Conservation (phyloP, 2,888 invertebrate species). For the Empis livida region DNA sequence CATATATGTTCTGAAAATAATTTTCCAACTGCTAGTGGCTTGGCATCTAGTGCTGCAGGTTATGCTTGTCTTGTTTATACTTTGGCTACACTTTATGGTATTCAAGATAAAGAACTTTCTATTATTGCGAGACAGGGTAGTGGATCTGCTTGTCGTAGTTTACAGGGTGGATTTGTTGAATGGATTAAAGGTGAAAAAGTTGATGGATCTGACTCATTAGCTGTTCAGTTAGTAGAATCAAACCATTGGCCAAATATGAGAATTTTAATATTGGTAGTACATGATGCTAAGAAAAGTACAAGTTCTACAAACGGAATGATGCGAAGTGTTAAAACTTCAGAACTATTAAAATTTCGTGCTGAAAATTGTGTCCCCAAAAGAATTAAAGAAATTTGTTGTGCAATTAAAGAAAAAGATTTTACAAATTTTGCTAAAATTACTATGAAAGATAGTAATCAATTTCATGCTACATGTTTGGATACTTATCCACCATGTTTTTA, state of each 20-base stretch:
- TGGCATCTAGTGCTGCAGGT: slow-evolving; percentile 97
- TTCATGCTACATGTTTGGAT: slow-evolving; percentile 88
- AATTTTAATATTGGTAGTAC: slow-evolving; percentile 78
- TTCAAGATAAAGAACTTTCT: slow-evolving; percentile 64
- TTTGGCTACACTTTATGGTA: slow-evolving; percentile 59
- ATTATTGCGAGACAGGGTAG: slow-evolving; percentile 74
- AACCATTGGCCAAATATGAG: slow-evolving; percentile 85
- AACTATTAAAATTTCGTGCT: slow-evolving; percentile 63
- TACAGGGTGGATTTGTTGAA: slow-evolving; percentile 87
- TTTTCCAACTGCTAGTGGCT: slow-evolving; percentile 96
- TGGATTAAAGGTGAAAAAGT: slow-evolving; percentile 64
- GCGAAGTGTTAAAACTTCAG: slow-evolving; percentile 63
- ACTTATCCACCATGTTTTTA: slow-evolving; percentile 90
- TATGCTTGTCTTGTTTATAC: slow-evolving; percentile 86
- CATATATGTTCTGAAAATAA: slow-evolving; percentile 86
- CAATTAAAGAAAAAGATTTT: slow-evolving; percentile 57
- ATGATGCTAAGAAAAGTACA: slow-evolving; percentile 67
- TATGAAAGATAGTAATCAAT: slow-evolving; percentile 95
- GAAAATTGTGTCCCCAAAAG: slow-evolving; percentile 59
- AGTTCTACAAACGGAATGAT: slow-evolving; percentile 88
- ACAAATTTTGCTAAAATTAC: slow-evolving; percentile 78
- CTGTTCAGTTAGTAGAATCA: slow-evolving; percentile 56
- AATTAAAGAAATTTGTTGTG: slow-evolving; percentile 39
- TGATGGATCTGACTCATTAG: slow-evolving; percentile 64
- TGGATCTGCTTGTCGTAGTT: slow-evolving; percentile 93